phyloP scores from a whole-genome alignment of 2,113 vertebrate species.

The Trochalopteron elliotii region DNA sequence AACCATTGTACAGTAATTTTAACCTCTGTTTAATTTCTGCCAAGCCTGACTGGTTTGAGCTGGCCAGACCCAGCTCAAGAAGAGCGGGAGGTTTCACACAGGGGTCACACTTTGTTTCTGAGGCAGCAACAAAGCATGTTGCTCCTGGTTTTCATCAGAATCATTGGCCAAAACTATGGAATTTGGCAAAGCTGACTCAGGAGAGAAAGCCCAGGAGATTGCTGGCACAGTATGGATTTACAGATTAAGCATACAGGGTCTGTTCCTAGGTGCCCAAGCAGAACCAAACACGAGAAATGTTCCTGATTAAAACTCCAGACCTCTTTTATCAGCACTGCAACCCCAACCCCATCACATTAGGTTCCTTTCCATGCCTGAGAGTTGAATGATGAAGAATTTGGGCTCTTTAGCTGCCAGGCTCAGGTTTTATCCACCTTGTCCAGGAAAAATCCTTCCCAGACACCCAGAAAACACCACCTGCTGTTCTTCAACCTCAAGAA shows the following conservation, averaged over 20 bases:
- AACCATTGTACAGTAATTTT: accelerated
- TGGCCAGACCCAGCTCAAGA: background rate
- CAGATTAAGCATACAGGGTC: background rate
- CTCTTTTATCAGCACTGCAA: background rate
- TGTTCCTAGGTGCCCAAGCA: background rate
- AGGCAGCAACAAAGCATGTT: background rate
- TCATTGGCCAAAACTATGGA: background rate
- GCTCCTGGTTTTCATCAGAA: background rate
- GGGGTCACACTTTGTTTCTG: background rate
- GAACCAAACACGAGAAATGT: background rate
- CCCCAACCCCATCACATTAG: background rate
- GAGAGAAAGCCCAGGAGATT: background rate
- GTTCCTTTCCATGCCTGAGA: background rate
- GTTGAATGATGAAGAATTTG: background rate
- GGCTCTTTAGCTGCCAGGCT: background rate
- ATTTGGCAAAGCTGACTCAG: background rate
- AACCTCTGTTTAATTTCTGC: background rate
- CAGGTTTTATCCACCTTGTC: background rate
- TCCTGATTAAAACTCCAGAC: background rate
- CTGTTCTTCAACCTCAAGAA: background rate
- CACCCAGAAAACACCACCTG: background rate
- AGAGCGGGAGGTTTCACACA: background rate
- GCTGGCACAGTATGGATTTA: background rate
- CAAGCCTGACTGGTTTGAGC: background rate
- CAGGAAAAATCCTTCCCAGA: background rate